Base-by-base conservation (phyloP, 2,888 invertebrate genomes). In the Strigamia maritima region DNA sequence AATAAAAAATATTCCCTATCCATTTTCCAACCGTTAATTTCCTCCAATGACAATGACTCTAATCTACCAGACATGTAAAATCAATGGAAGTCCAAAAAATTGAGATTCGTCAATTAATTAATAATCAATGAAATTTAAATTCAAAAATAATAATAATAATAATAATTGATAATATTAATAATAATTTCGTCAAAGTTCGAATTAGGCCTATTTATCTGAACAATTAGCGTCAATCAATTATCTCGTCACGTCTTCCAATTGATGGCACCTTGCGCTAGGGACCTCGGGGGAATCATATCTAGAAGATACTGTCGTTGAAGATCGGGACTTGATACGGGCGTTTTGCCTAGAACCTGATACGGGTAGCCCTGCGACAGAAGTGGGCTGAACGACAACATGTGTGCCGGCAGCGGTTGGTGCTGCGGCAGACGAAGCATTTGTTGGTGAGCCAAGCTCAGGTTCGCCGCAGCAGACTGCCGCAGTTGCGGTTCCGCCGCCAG, bases 221-320 rank as follows among this genome's bases (percentile, higher is more conserved):
- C 10, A 35, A 35, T 35, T 35, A 35, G 35, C 6, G 35, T 8
- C 10, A 8, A 35, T 35, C 35, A 35, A 35, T n/a, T n/a, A n/a
- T 6, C 35, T 35, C 35, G 35, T 76, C 78, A 80, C 79, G 80
- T 79, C 40, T 80, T 80, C 80, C 79, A 80, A 38, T 80, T 80
- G 31, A 80, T 80, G 74, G 80, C 28, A 16, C 80, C 80, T 65
- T 82, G 82, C 22, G 81, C 79, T 78, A 83, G 77, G 19, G 83
- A 81, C 24, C 82, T 82, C 14, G 85, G 83, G 26, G 95, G 95
- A 84, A 97, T 95, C 95, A 98, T 96, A 87, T 98, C 97, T 81
- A 98, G 90, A 84, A 98, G 90, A 89, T 97, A 97, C 89, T 97
- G 97, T 79, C 97, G 90, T 88, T 97, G 97, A 35, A 89, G 83